phyloP scores from a whole-genome alignment of 2,797 vertebrate species.

The Prionace glauca region DNA sequence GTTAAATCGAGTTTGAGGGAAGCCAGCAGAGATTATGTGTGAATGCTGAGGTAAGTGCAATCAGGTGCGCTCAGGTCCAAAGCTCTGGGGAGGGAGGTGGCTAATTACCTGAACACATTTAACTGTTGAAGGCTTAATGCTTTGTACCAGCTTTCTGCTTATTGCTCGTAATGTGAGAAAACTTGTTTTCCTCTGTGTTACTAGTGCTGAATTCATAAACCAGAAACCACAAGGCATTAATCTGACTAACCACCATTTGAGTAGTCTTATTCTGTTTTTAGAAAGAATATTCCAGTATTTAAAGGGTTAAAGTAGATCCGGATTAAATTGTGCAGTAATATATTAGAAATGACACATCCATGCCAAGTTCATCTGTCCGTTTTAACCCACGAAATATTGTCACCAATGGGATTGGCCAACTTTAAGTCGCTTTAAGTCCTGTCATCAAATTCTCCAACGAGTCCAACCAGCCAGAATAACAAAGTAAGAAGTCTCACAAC shows the following conservation, averaged over 20 bases:
- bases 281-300: not conserved
- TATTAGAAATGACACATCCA: not conserved
- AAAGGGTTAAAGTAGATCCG: not conserved
- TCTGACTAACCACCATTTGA: not conserved
- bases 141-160: not conserved
- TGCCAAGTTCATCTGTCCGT: not conserved
- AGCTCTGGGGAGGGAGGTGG: not conserved
- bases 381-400: not conserved
- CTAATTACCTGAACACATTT: slow-evolving; percentile 11
- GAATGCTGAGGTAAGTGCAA: not conserved
- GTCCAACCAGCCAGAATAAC: no score
- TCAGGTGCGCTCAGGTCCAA: not conserved
- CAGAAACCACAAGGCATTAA: not conserved
- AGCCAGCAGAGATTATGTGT: not conserved
- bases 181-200: not conserved
- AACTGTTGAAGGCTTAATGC: not conserved
- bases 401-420: no score
- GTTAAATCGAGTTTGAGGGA: not conserved
- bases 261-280: not conserved
- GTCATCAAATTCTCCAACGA: no score
- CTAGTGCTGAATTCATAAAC: not conserved
- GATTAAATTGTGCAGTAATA: not conserved
- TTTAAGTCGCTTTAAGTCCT: no score
- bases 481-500: no score
- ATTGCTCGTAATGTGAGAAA: not conserved